Percentiles rank a stretch among this genome's conserved stretches.
These are phyloP conservation scores for Pseudococcus longispinus DNA, from an alignment of 2,888 invertebrate species.

Conservation along the genomic window DNA sequence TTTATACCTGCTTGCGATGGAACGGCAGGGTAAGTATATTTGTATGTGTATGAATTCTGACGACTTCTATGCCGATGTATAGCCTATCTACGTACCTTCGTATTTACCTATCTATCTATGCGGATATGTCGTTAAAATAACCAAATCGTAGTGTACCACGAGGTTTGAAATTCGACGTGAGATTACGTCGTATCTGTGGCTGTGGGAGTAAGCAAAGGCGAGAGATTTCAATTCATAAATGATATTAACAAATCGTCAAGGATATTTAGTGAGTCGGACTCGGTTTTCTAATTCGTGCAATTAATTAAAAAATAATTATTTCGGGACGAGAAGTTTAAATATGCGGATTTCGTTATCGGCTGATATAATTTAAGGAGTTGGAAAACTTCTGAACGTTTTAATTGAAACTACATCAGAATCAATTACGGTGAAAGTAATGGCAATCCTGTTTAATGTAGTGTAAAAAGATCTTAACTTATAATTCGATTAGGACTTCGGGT, in stretches of 20 bases:
- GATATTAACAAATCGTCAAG: slow-evolving; percentile 40
- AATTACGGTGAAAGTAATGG: slow-evolving; percentile 56
- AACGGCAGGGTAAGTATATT: not conserved
- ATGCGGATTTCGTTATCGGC: slow-evolving; percentile 44
- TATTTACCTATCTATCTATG: not conserved
- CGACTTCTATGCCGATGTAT: not conserved
- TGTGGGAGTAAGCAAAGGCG: not conserved
- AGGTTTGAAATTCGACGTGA: not conserved
- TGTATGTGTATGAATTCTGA: not conserved
- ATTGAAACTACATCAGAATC: slow-evolving; percentile 57
- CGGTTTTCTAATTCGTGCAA: slow-evolving; percentile 35
- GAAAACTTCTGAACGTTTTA: slow-evolving; percentile 53
- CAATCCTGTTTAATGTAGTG: slow-evolving; percentile 57
- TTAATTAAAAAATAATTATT: slow-evolving; percentile 46
- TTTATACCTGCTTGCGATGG: not conserved
- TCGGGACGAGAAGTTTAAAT: slow-evolving; percentile 41
- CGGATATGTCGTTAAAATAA: not conserved
- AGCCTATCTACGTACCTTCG: not conserved
- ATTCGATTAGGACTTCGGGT: slow-evolving; percentile 56
- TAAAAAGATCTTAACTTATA: slow-evolving; percentile 57
- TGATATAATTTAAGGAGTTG: slow-evolving; percentile 45
- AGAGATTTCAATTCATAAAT: slow-evolving; percentile 34
- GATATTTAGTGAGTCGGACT: slow-evolving; percentile 4
- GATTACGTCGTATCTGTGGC: not conserved
- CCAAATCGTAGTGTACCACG: not conserved